phyloP scores from a whole-genome alignment of 2,888 invertebrate species.

The Clanis bilineata region DNA sequence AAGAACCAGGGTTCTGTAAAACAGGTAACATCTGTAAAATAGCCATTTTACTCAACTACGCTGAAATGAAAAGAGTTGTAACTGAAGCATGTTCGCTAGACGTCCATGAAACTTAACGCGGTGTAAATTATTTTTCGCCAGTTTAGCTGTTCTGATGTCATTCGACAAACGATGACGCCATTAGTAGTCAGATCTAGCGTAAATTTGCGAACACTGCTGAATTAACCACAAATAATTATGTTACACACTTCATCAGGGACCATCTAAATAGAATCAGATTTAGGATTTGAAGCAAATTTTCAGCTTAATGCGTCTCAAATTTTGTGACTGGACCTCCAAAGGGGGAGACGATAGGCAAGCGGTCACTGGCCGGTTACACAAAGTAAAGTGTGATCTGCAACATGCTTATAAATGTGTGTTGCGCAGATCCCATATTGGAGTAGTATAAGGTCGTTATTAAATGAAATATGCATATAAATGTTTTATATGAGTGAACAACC shows the following conservation, averaged over 20 bases:
- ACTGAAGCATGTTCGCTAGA: background rate
- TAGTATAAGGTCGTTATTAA: no score
- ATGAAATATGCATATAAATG: background rate
- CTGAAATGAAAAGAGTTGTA: background rate
- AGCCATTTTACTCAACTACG: background rate
- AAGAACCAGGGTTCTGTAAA: background rate
- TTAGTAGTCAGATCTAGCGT: background rate
- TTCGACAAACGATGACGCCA: background rate
- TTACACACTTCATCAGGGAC: background rate
- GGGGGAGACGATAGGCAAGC: no score
- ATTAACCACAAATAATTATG: background rate
- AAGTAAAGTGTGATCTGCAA: no score
- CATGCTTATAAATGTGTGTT: no score
- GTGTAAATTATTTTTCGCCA: background rate
- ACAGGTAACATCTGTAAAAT: background rate
- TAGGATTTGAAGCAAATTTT: no score
- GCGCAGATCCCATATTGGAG: no score
- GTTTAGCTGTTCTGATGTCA: constrained; percentile 17
- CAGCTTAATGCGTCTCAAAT: no score
- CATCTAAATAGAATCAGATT: background rate
- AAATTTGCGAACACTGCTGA: background rate
- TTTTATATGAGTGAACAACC: background rate
- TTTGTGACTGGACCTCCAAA: no score
- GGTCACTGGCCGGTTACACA: no score
- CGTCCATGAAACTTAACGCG: background rate